These are phyloP conservation scores for Amblyjoppa proteus DNA, from an alignment of 2,888 invertebrate species.

Conservation along the genomic window DNA sequence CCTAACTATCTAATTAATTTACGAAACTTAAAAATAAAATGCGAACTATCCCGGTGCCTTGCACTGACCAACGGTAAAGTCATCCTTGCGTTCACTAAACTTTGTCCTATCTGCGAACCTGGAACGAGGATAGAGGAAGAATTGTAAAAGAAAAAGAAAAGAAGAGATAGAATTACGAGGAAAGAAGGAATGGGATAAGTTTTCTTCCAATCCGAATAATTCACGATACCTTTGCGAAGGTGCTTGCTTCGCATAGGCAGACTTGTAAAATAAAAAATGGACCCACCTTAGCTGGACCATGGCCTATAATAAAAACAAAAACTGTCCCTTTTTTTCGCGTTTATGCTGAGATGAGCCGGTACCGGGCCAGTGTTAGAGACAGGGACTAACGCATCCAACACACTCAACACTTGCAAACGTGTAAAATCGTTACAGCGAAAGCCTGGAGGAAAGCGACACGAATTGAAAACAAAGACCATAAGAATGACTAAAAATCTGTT, in stretches of 20 bases:
- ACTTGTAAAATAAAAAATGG: conserved; percentile 72
- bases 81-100: conserved; percentile 43
- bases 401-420: conserved; percentile 57
- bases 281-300: conserved; percentile 81
- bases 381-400: conserved; percentile 63
- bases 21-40: conserved; percentile 29
- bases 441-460: conserved; percentile 29
- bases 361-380: conserved; percentile 77
- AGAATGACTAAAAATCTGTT: not conserved
- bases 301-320: conserved; percentile 71
- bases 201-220: conserved; percentile 8
- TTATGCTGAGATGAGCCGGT: conserved; percentile 71
- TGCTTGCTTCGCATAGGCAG: conserved; percentile 1
- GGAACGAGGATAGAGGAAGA: conserved; percentile 25
- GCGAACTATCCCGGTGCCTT: conserved; percentile 49
- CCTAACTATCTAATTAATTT: conserved; percentile 57
- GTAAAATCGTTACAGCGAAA: conserved; percentile 45
- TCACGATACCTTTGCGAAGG: conserved; percentile 9
- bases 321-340: conserved; percentile 42
- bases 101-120: not conserved
- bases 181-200: conserved; percentile 36
- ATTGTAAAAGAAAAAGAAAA: conserved; percentile 32
- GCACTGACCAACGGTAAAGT: conserved; percentile 66
- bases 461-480: conserved; percentile 12
- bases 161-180: conserved; percentile 25